Evolutionary conservation across 2,113 vertebrate genomes (phyloP).

Genomic region (Agapornis roseicollis): DNA sequence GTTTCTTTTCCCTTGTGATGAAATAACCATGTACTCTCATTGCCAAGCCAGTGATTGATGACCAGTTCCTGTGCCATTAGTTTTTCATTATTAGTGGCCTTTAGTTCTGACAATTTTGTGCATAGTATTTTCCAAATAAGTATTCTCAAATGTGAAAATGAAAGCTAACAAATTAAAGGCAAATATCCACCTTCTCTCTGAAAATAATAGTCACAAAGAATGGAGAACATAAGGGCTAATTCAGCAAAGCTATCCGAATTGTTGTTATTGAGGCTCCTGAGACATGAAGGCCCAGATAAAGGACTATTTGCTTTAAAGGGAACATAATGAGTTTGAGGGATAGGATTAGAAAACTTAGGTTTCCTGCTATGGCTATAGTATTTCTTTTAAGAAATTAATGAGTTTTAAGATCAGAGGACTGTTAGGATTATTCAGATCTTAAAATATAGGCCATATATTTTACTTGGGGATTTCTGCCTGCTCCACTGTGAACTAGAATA

Average conservation of each 20-base stretch:
- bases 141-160: neutral
- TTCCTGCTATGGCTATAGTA: neutral
- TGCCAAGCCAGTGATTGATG: neutral
- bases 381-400: slow-evolving; percentile 5
- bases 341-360: slow-evolving; percentile 1
- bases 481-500: neutral
- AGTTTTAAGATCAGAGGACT: slow-evolving; percentile 10
- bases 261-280: neutral
- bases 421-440: slow-evolving; percentile 12
- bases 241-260: neutral
- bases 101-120: neutral
- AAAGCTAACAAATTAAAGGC: neutral
- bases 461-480: neutral
- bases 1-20: neutral
- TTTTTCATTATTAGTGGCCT: neutral
- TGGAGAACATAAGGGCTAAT: neutral
- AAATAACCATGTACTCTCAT: neutral
- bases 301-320: slow-evolving; percentile 39
- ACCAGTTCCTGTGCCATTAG: neutral
- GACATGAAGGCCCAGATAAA: slow-evolving; percentile 8
- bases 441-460: neutral
- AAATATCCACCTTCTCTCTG: neutral
- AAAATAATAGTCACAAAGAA: neutral
- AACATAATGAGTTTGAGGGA: neutral
- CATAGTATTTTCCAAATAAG: neutral